These are phyloP conservation scores for Nautilus pompilius DNA, from an alignment of 1,140 invertebrate species.

Conservation along the genomic window DNA sequence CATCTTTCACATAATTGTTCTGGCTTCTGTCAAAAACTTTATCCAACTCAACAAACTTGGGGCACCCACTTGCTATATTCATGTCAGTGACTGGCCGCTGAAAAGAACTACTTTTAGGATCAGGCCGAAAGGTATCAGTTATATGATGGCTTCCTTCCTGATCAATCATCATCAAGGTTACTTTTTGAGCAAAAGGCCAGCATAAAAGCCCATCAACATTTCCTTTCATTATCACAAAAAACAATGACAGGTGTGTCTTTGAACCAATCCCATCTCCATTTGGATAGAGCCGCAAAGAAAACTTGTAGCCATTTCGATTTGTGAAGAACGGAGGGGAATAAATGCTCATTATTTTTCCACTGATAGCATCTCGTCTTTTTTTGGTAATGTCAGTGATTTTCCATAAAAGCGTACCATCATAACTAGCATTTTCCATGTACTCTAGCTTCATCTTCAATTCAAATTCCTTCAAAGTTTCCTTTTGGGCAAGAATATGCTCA, in stretches of 20 bases:
- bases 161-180: slow-evolving; percentile 45
- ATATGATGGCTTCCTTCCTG: slow-evolving; percentile 39
- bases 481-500: no score
- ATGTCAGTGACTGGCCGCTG: slow-evolving; percentile 47
- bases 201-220: slow-evolving; percentile 44
- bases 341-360: slow-evolving; percentile 41
- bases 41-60: slow-evolving; percentile 43
- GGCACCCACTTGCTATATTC: slow-evolving; percentile 54
- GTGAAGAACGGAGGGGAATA: slow-evolving; percentile 52
- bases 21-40: no score
- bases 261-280: slow-evolving; percentile 65
- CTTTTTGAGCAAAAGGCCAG: slow-evolving; percentile 52
- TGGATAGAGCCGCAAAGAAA: slow-evolving; percentile 78
- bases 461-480: no score
- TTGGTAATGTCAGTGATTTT: slow-evolving; percentile 41
- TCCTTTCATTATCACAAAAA: slow-evolving; percentile 52
- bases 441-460: no score
- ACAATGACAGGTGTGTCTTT: slow-evolving; percentile 48
- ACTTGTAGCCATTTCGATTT: slow-evolving; percentile 65
- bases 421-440: no score
- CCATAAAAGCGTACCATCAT: slow-evolving; percentile 47
- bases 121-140: slow-evolving; percentile 49
- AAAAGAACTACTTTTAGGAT: slow-evolving; percentile 43
- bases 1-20: no score
- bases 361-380: slow-evolving; percentile 37